Percentiles rank a stretch among this genome's conserved stretches.
Conservation (phyloP, 1,140 invertebrate genomes). For the Drosophila sulfurigaster region DNA sequence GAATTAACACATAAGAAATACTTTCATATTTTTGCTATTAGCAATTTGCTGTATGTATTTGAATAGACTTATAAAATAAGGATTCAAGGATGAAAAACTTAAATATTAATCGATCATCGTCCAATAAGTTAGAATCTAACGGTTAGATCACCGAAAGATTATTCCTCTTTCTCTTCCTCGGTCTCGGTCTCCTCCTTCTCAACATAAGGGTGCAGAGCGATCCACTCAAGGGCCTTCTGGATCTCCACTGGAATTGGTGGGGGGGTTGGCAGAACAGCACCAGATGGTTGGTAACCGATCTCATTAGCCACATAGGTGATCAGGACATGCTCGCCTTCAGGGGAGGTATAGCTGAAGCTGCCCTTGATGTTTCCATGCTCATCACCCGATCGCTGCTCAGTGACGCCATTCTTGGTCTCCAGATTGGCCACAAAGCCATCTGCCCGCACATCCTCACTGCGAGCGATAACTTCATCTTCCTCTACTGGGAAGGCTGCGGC, state of each 20-base stretch:
- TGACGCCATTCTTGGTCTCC: constrained; percentile 87
- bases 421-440: constrained; percentile 78
- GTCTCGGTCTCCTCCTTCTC: constrained; percentile 4
- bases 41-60: too few species aligned
- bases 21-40: too few species aligned
- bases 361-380: constrained; percentile 62
- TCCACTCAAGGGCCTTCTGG: constrained; percentile 85
- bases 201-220: constrained; percentile 70
- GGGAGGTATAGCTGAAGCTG: constrained; percentile 49
- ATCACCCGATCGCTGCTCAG: constrained; percentile 68
- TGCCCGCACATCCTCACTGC: constrained; percentile 48
- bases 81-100: too few species aligned
- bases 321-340: constrained; percentile 84
- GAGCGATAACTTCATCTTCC: constrained; percentile 44
- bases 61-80: too few species aligned
- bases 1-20: too few species aligned
- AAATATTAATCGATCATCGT: too few species aligned
- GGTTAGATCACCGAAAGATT: too few species aligned
- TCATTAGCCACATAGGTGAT: constrained; percentile 87
- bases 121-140: too few species aligned
- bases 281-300: constrained; percentile 85
- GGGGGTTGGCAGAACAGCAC: constrained; percentile 87
- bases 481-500: constrained; percentile 42
- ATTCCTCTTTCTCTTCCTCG: too few species aligned
- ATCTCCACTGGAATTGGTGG: constrained; percentile 90